Conservation (phyloP, 2,113 vertebrate species). For the Trogon surrucura region DNA sequence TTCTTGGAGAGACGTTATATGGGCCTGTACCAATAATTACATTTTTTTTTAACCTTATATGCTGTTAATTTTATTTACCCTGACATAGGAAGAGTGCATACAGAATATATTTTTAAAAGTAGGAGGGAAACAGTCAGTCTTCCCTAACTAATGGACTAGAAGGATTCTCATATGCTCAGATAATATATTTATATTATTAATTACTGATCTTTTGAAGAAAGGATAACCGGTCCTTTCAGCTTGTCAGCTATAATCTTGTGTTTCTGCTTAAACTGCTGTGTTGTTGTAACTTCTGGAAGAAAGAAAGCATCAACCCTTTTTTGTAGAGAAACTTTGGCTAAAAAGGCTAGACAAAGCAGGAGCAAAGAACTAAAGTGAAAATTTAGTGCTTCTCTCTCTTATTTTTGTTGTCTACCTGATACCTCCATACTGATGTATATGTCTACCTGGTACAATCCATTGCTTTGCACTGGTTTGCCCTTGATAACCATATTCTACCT, state of each 20-base stretch:
- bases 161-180: not conserved
- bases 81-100: accelerated
- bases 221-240: not conserved
- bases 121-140: not conserved
- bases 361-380: not conserved
- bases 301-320: not conserved
- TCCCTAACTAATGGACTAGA: not conserved
- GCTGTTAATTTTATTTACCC: not conserved
- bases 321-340: not conserved
- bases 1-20: not conserved
- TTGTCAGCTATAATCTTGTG: not conserved
- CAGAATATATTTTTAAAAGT: not conserved
- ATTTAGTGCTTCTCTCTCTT: not conserved
- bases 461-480: not conserved
- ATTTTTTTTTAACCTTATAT: not conserved
- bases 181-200: not conserved
- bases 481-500: not conserved
- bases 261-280: not conserved
- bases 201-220: not conserved
- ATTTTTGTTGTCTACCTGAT: not conserved
- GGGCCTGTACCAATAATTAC: not conserved
- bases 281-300: not conserved
- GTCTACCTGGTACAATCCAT: not conserved
- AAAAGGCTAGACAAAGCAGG: not conserved
- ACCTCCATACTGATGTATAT: not conserved